Percentiles rank a stretch among this genome's conserved stretches.
phyloP scores from a whole-genome alignment of 2,113 vertebrate genomes.

The Pteronura brasiliensis region DNA sequence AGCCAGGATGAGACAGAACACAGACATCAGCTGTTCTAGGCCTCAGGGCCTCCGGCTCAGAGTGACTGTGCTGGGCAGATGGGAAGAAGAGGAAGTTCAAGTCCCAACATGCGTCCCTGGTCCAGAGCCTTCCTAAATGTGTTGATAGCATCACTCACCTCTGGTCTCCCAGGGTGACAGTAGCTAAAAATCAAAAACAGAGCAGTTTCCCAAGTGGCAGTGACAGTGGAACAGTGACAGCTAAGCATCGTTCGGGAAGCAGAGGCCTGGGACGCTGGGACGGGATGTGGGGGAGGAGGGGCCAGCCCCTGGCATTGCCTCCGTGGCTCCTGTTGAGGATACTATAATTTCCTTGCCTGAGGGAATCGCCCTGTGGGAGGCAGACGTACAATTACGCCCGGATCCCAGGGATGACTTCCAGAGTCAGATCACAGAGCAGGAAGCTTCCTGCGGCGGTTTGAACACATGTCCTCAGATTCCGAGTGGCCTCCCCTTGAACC shows the following conservation, averaged over 20 bases:
- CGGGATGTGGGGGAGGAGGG: neutral
- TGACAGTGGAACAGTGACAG: too few relatives aligned
- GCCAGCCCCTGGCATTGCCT: neutral
- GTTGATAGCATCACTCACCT: neutral
- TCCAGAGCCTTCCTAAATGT: neutral
- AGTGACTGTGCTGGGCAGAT: neutral
- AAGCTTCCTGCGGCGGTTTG: neutral
- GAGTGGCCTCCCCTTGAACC: neutral
- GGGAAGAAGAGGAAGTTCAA: neutral
- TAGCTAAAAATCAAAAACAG: neutral
- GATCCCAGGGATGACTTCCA: neutral
- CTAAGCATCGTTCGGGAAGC: neutral
- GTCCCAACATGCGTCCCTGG: neutral
- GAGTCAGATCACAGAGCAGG: neutral
- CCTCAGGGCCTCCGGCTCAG: neutral
- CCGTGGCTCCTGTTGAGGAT: neutral
- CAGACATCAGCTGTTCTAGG: too few relatives aligned
- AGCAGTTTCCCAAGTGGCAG: neutral
- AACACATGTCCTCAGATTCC: neutral
- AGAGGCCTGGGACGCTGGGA: neutral
- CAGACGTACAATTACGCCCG: neutral
- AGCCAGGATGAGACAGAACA: neutral
- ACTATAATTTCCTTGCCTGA: neutral
- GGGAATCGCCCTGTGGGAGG: neutral
- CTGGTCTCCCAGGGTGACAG: neutral